Percentiles rank a stretch among this genome's conserved stretches.
phyloP scores from a whole-genome alignment of 2,888 invertebrate genomes.

The Coleophora deauratella region DNA sequence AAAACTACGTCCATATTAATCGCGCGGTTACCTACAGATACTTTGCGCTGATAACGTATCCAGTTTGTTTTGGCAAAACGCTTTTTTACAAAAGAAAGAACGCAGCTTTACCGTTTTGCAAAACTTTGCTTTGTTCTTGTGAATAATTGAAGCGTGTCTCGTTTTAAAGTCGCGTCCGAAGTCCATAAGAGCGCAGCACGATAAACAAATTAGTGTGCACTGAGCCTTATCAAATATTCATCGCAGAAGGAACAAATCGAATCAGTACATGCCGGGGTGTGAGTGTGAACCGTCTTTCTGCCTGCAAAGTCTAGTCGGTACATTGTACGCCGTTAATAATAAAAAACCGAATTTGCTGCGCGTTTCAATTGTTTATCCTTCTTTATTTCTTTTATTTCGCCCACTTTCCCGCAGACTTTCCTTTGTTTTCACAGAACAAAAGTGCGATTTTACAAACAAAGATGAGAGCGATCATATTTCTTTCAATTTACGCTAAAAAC shows the following conservation, averaged over 20 bases:
- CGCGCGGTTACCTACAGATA: conserved; percentile 24
- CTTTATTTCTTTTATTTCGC: conserved; percentile 5
- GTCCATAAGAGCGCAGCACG: conserved; percentile 48
- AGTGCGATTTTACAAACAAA: conserved; percentile 1
- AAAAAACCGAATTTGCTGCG: conserved; percentile 32
- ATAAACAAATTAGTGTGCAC: conserved; percentile 73
- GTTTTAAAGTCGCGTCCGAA: no score
- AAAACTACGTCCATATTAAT: conserved; percentile 26
- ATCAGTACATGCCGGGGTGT: conserved; percentile 52
- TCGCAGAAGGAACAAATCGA: conserved; percentile 71
- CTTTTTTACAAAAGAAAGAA: no score
- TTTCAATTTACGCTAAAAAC: background rate
- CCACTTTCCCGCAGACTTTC: conserved; percentile 1
- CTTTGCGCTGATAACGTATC: conserved; percentile 14
- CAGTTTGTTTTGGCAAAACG: conserved; percentile 20
- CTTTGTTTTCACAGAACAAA: conserved; percentile 7
- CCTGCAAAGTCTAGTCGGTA: conserved; percentile 25
- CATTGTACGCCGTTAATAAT: conserved; percentile 40
- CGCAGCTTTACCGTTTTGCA: no score
- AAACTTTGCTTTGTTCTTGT: conserved; percentile 28
- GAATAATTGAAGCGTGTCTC: conserved; percentile 34
- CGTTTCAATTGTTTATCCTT: conserved; percentile 19
- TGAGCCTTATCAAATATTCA: conserved; percentile 73
- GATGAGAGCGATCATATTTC: conserved; percentile 1
- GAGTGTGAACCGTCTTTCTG: conserved; percentile 54